Evolutionary conservation across 2,888 invertebrate genomes (phyloP), one percentile per base, ranked within the genome.

Genomic region (Trichopria drosophilae): DNA sequence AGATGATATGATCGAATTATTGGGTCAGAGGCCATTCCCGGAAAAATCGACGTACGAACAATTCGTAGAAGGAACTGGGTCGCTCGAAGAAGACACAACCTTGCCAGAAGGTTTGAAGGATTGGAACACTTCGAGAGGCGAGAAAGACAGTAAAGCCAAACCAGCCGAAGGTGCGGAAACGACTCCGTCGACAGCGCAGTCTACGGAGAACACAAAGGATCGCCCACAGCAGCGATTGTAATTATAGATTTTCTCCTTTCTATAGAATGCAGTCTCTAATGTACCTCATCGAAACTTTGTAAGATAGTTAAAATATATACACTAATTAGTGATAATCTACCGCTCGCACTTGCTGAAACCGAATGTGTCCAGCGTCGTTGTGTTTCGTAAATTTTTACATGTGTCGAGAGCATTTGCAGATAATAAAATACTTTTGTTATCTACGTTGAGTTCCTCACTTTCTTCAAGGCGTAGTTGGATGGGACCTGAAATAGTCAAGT

Each of bases 11-110:
- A 91, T 98, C 56, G 96, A 97, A 74, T 78, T 99, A 24, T 80
- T 99, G 36, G 99, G 99, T 1, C 82, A 85, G 19, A 80, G 99
- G 61, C 99, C 99, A 0, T 99, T 99, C 84, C 89, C 89, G 9
- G 99, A 99, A 77, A 98, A 98, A 79, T 95, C 97, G 10, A 98
- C 98, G 7, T 99, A 99, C 69, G 99, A 99, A 76, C 93, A 99
- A 72, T 99, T 99, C 77, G 99, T 99, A 0, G 97, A 95, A 77
- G 96, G 95, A 2, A 96, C 95, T 0, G 98, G 98, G 2, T 96
- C 97, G 1, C 85, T 98, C 65, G 99, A 99, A 59, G 99, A 99
- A 77, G 93, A 99, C 67, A 96, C 96, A 0, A 78, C 85, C 0
- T 80, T 99, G 62, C 99, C 99, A 0, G 92, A 94, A 77, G 98